These are phyloP conservation scores for Tipula helvola DNA, from an alignment of 2,888 invertebrate species.

Conservation along the genomic window DNA sequence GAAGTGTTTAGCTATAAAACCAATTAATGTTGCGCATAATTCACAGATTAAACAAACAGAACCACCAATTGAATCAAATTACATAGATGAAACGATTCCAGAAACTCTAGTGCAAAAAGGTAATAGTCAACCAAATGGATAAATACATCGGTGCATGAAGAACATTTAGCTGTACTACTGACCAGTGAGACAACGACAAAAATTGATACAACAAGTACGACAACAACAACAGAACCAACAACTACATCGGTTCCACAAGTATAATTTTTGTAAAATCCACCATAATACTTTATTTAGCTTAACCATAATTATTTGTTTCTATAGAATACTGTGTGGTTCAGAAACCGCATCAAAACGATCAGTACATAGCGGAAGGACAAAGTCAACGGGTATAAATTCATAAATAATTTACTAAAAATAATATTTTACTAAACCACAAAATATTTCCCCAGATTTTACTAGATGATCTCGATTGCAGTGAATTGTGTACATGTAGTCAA, in stretches of 20 bases:
- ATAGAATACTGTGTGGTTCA: conserved; percentile 71
- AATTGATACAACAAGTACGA: conserved; percentile 31
- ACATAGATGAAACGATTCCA: conserved; percentile 34
- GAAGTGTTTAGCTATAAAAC: too few relatives aligned
- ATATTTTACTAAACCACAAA: not conserved
- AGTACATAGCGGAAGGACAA: conserved; percentile 74
- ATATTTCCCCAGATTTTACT: conserved; percentile 41
- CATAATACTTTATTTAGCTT: not conserved
- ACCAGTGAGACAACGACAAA: conserved; percentile 37
- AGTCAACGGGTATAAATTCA: conserved; percentile 57
- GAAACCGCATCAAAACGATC: conserved; percentile 69
- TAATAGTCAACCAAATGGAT: conserved; percentile 14
- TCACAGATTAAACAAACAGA: conserved; percentile 13
- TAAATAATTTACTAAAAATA: not conserved
- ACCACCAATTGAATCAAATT: conserved; percentile 33
- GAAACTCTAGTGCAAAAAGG: conserved; percentile 28
- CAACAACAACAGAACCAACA: conserved; percentile 44
- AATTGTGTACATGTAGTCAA: conserved; percentile 70
- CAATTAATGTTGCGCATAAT: too few relatives aligned
- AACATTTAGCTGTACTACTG: conserved; percentile 32
- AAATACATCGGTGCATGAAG: conserved; percentile 27
- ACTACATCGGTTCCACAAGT: conserved; percentile 46
- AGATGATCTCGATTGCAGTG: conserved; percentile 81
- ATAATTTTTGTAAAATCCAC: conserved; percentile 24
- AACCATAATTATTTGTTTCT: not conserved